Evolutionary conservation across 2,797 vertebrate species (phyloP).

Genomic region (Alosa sapidissima): DNA sequence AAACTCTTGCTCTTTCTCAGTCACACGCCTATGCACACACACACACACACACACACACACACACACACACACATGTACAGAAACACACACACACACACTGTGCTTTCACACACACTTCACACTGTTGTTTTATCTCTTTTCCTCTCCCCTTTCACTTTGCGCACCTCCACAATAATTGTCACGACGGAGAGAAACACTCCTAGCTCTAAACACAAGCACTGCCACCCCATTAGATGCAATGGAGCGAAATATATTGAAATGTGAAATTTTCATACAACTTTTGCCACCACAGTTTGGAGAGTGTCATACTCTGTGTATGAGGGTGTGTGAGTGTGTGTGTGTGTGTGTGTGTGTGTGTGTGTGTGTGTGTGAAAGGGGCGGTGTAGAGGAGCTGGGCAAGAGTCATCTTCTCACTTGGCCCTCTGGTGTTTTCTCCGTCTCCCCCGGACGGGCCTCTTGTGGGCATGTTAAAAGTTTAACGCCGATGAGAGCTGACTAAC

Average conservation of each 20-base stretch:
- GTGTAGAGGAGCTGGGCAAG: conserved; percentile 25
- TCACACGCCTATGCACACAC: conserved; percentile 31
- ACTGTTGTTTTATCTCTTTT: conserved; percentile 49
- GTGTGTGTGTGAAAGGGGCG: background rate
- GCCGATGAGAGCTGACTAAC: conserved; percentile 71
- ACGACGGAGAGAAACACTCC: conserved; percentile 56
- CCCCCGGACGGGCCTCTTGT: conserved; percentile 50
- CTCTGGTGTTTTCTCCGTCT: conserved; percentile 59
- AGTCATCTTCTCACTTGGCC: conserved; percentile 56
- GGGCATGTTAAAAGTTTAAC: conserved; percentile 64
- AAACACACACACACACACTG: conserved; percentile 27
- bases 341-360: conserved; percentile 1
- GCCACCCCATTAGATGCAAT: conserved; percentile 48
- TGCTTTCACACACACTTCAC: conserved; percentile 48
- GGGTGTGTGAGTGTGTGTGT: background rate
- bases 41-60: conserved; percentile 38
- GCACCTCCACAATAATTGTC: conserved; percentile 61
- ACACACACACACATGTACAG: conserved; percentile 31
- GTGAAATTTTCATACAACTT: conserved; percentile 52
- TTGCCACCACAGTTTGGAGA: conserved; percentile 33
- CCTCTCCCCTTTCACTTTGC: conserved; percentile 23
- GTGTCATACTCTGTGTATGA: conserved; percentile 19
- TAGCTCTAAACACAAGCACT: conserved; percentile 50
- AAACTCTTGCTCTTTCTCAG: conserved; percentile 17
- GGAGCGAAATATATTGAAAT: conserved; percentile 61